Base-by-base conservation (phyloP, 2,888 invertebrate species). In the Thalpophila matura region DNA sequence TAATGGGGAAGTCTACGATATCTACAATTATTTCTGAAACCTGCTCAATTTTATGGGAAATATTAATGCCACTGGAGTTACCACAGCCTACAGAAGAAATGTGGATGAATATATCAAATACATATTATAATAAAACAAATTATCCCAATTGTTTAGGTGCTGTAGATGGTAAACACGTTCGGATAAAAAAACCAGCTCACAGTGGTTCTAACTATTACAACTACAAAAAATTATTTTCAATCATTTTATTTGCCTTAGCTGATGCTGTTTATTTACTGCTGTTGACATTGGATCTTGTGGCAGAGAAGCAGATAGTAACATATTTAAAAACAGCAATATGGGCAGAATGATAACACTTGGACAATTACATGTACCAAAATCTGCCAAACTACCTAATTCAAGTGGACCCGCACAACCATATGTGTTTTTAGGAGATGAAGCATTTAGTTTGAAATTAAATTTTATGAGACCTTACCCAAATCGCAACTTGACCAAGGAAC, bases 151-250 rank as follows among this genome's bases (percentile, higher is more conserved):
- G 69, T 40, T 18, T 70, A 14, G 70, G 67, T 7, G 61, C 61
- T 35, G 51, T 74, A 29, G 69, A 74, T 47, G 73, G 73, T 9
- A 73, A 73, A 67, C 74, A 79, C 67, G 71, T 79, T 58, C 54
- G 70, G 64, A 61, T 67, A 40, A 63, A 55, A 6, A 10, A 14
- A 12, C 70, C 70, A 24, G 1, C 38, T 2, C 22, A 62, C 35
- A 47, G 43, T 37, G 70, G 70, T 20, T 62, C 69, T 3, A 16
- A 47, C 12, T 62, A 62, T 51, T 65, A 45, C 27, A 57, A 54
- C 31, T 66, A 65, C 29, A 70, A 67, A 26, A 51, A 60, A 26
- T 50, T 16, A 16, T 47, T 56, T 29, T 66, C 65, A 4, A 50
- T 55, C 16, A 56, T 58, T 33, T 51, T 65, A 33, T n/a, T 54